These are phyloP conservation scores for Hydrophis major DNA, from an alignment of 2,797 vertebrate genomes.

Conservation along the genomic window DNA sequence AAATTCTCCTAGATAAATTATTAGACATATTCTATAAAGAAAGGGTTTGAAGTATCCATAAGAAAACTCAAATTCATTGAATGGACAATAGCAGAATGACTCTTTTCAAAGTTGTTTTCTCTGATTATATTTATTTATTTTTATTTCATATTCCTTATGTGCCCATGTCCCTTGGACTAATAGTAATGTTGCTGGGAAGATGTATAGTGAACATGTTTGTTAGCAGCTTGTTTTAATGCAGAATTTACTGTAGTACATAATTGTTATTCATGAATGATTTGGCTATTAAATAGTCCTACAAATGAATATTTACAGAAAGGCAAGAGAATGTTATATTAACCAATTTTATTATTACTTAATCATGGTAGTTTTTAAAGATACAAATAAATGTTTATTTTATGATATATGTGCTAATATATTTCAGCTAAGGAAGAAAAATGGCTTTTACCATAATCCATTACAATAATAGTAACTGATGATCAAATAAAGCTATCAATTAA, in stretches of 20 bases:
- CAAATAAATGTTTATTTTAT: not conserved
- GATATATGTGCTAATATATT: not conserved
- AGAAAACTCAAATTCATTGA: not conserved
- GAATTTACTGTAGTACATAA: not conserved
- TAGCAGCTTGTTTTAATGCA: not conserved
- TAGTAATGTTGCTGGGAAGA: not conserved
- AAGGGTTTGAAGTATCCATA: not conserved
- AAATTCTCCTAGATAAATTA: not conserved
- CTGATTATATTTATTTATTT: not conserved
- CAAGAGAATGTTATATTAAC: not conserved
- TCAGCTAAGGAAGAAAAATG: not conserved
- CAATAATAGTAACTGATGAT: not conserved
- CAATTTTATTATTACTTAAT: not conserved
- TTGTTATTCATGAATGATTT: not conserved
- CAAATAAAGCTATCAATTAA: not conserved
- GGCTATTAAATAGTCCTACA: not conserved
- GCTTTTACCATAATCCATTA: not conserved
- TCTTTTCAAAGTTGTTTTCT: conserved; percentile 1
- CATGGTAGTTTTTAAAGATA: conserved; percentile 4
- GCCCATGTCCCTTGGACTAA: not conserved
- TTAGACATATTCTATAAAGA: not conserved
- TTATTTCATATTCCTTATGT: not conserved
- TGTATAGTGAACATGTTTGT: not conserved
- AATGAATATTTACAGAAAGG: conserved; percentile 8
- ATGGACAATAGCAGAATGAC: not conserved